Conservation (phyloP, 2,797 vertebrate species). For the Pangasius mekongensis region DNA sequence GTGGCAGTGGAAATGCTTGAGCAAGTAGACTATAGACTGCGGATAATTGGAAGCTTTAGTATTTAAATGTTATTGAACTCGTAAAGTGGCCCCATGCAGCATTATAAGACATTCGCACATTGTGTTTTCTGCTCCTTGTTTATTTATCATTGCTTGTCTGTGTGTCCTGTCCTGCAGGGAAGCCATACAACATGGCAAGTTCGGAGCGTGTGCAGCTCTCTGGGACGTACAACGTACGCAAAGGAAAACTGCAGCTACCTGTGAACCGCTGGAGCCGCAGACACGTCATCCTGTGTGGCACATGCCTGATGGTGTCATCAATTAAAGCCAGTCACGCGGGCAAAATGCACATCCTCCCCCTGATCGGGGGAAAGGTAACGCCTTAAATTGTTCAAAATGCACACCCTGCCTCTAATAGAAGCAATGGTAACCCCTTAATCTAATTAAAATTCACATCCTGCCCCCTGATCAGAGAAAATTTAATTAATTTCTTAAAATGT, state of each 20-base stretch:
- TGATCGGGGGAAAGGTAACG: slow-evolving; percentile 94
- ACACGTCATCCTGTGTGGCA: slow-evolving; percentile 96
- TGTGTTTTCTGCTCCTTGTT: not conserved
- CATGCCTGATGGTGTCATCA: slow-evolving; percentile 96
- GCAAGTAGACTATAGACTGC: not conserved
- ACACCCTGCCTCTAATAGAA: not conserved
- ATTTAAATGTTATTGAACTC: not conserved
- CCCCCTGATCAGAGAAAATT: no score
- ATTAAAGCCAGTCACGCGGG: slow-evolving; percentile 93
- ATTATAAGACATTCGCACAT: not conserved
- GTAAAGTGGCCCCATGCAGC: not conserved
- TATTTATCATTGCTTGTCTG: not conserved
- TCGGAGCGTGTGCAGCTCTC: slow-evolving; percentile 94
- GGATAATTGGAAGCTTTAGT: not conserved
- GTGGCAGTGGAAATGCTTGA: not conserved
- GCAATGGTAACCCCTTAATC: not conserved
- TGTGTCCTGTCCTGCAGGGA: slow-evolving; percentile 80
- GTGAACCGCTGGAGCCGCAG: slow-evolving; percentile 96
- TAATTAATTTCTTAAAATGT: not conserved
- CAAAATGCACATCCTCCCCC: slow-evolving; percentile 97
- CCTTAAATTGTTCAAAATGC: no score
- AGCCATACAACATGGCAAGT: slow-evolving; percentile 87
- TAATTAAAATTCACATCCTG: not conserved
- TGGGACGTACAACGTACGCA: slow-evolving; percentile 93
- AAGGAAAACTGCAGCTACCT: slow-evolving; percentile 97